These are phyloP conservation scores for Meleagris gallopavo DNA, from an alignment of 2,113 vertebrate species.

Conservation along the genomic window DNA sequence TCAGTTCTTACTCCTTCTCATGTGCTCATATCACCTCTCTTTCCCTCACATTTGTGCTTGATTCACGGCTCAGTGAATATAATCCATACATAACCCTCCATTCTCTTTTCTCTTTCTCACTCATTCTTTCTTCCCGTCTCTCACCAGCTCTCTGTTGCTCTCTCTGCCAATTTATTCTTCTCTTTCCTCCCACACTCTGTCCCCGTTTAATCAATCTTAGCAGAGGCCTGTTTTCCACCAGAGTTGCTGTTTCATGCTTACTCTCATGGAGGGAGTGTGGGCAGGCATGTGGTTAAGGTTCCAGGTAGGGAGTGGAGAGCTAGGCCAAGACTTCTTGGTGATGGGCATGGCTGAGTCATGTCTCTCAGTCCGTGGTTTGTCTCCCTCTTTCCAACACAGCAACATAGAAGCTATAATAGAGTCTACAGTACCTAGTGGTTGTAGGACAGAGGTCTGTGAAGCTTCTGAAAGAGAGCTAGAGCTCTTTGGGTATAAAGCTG, in stretches of 20 bases:
- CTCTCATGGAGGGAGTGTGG: neutral
- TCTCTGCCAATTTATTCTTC: slow-evolving; percentile 57
- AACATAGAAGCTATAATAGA: neutral
- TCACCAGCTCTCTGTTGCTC: slow-evolving; percentile 49
- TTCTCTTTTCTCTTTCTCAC: slow-evolving; percentile 45
- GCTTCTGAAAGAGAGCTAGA: neutral
- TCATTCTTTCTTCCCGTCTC: slow-evolving; percentile 55
- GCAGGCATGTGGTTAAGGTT: neutral
- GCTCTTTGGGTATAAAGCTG: neutral
- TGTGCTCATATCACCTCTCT: slow-evolving; percentile 25
- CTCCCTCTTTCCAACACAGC: neutral
- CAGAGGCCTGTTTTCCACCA: slow-evolving; percentile 30
- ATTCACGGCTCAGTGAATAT: neutral
- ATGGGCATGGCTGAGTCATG: neutral
- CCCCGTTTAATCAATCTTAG: slow-evolving; percentile 63
- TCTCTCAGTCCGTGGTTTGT: neutral
- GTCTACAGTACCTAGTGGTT: neutral
- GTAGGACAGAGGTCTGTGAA: neutral
- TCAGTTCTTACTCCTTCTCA: neutral
- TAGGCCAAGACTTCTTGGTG: neutral
- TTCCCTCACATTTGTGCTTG: neutral
- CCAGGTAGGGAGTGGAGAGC: neutral
- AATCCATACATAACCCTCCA: neutral
- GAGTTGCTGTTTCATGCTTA: slow-evolving; percentile 29
- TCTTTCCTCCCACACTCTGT: slow-evolving; percentile 61